Conservation (phyloP, 1,140 invertebrate species). For the Penaeus indicus region DNA sequence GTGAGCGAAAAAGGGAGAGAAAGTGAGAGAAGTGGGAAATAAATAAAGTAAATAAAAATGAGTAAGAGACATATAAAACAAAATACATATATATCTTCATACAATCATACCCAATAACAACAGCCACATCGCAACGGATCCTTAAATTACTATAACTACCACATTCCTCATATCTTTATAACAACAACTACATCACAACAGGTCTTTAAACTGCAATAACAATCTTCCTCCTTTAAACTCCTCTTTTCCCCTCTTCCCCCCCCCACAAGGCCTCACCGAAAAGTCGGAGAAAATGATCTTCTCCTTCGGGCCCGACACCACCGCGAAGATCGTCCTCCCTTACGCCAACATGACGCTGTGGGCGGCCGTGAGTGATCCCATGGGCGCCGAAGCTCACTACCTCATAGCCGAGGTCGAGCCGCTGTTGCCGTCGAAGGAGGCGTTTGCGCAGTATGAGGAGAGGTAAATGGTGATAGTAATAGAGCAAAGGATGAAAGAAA, state of each 20-base stretch:
- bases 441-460: constrained; percentile 41
- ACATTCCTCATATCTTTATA: neutral
- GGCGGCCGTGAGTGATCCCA: constrained; percentile 33
- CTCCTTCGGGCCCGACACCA: constrained; percentile 11
- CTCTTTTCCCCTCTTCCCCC: neutral
- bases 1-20: no score
- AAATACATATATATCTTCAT: no score
- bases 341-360: constrained; percentile 39
- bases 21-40: no score
- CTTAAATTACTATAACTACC: no score
- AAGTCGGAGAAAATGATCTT: constrained; percentile 46
- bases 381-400: constrained; percentile 49
- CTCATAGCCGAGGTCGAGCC: constrained; percentile 47
- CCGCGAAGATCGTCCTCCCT: constrained; percentile 16
- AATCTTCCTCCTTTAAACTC: no score
- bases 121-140: no score
- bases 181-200: no score
- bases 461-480: neutral
- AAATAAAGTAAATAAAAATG: no score
- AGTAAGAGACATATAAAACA: no score
- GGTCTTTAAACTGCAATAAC: no score
- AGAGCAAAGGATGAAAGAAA: no score
- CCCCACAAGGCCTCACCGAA: neutral
- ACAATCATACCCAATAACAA: no score
- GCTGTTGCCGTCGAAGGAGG: constrained; percentile 37